Evolutionary conservation across 2,113 vertebrate species (phyloP).

Genomic region (Pterocles orientalis): DNA sequence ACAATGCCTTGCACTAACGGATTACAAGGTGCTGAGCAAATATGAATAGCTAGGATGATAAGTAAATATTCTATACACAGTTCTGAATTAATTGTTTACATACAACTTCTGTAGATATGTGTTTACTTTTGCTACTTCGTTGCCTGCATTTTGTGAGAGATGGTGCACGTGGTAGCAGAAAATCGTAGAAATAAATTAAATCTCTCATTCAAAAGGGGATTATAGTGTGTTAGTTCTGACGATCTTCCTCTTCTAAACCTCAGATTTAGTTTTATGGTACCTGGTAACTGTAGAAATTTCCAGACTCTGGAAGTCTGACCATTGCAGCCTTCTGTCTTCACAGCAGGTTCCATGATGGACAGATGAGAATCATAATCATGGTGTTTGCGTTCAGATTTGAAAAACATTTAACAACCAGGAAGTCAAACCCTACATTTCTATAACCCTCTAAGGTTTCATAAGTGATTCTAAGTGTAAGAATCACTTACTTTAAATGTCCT

Average conservation of each 20-base stretch:
- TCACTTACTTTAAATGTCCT: not conserved
- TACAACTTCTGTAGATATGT: not conserved
- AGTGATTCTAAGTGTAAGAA: too few species aligned
- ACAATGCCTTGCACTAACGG: not conserved
- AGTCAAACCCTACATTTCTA: not conserved
- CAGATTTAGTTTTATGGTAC: not conserved
- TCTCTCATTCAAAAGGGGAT: not conserved
- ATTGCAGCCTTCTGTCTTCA: not conserved
- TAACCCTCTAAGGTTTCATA: too few species aligned
- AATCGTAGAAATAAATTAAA: not conserved
- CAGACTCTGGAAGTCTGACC: not conserved
- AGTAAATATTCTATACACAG: not conserved
- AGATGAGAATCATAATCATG: not conserved
- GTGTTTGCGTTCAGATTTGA: not conserved
- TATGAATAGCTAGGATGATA: not conserved
- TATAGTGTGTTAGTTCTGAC: not conserved
- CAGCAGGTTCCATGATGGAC: not conserved
- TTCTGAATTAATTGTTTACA: not conserved
- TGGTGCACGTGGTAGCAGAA: not conserved
- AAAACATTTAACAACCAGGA: not conserved
- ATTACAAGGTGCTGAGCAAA: not conserved
- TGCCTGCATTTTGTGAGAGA: not conserved
- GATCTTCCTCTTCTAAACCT: not conserved
- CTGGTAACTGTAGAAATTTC: not conserved
- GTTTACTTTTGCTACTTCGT: not conserved